phyloP scores from a whole-genome alignment of 2,888 invertebrate species.

The Eudemis profundana region DNA sequence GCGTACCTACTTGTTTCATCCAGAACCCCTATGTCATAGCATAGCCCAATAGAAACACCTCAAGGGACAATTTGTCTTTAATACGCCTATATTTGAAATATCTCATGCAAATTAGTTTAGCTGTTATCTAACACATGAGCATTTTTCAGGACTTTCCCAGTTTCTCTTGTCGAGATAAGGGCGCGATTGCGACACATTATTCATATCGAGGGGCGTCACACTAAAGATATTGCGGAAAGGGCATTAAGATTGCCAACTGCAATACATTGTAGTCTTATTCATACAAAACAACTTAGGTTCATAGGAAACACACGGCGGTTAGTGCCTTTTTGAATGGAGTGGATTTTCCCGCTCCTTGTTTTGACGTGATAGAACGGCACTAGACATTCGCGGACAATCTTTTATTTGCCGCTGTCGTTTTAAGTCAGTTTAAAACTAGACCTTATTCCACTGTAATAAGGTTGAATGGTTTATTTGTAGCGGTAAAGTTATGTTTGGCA shows the following conservation, averaged over 20 bases:
- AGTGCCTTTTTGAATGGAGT: constrained; percentile 64
- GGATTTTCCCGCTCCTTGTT: constrained; percentile 74
- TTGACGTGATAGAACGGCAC: constrained; percentile 81
- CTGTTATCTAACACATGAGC: constrained; percentile 38
- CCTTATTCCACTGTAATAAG: constrained; percentile 47
- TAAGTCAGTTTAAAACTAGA: constrained; percentile 40
- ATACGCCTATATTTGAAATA: neutral
- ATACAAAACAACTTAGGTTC: neutral
- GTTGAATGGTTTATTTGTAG: constrained; percentile 22
- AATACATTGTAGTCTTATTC: constrained; percentile 44
- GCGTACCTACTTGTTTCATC: too few relatives aligned
- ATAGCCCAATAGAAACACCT: too few relatives aligned
- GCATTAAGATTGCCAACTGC: constrained; percentile 80
- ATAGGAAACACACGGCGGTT: constrained; percentile 65
- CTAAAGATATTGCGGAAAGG: constrained; percentile 84
- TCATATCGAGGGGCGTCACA: constrained; percentile 82
- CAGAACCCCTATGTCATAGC: too few relatives aligned
- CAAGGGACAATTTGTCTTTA: neutral
- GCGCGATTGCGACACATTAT: constrained; percentile 82
- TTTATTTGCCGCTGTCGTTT: constrained; percentile 48
- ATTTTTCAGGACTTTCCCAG: constrained; percentile 54
- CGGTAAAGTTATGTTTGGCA: constrained; percentile 52
- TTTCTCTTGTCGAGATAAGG: constrained; percentile 75
- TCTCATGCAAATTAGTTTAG: constrained; percentile 15
- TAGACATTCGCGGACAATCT: constrained; percentile 68